Percentiles rank a stretch among this genome's conserved stretches.
Conservation (phyloP, 2,113 vertebrate genomes). For the Corythoichthys haematopterus region DNA sequence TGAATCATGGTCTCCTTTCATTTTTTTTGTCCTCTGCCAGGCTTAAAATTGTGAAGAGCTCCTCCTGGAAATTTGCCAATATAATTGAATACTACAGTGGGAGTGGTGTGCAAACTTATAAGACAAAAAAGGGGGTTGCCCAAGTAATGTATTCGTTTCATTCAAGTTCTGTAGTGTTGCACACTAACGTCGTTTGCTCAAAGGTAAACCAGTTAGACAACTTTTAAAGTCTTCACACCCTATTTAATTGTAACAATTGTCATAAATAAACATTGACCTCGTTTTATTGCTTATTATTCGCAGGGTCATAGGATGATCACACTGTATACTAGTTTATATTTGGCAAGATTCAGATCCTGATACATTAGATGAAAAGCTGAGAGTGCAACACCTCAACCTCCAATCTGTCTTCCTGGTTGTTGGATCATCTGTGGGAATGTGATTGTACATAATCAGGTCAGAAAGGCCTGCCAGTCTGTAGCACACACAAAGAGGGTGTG, state of each 20-base stretch:
- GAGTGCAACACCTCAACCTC: not conserved
- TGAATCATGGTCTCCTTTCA: not conserved
- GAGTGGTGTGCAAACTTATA: not conserved
- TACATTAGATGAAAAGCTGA: too few species aligned
- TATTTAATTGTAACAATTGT: not conserved
- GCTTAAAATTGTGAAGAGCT: not conserved
- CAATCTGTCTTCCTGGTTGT: not conserved
- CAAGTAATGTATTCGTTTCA: not conserved
- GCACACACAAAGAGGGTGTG: too few species aligned
- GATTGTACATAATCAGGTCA: too few species aligned
- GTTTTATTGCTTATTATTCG: not conserved
- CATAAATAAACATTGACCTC: not conserved
- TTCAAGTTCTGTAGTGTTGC: not conserved
- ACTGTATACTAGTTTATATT: too few species aligned
- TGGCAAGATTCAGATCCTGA: too few species aligned
- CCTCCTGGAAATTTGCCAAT: conserved; percentile 3
- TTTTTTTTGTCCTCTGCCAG: not conserved
- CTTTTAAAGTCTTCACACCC: not conserved
- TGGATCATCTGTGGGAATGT: not conserved
- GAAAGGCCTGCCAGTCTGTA: not conserved
- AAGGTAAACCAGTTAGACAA: not conserved
- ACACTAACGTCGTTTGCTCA: not conserved
- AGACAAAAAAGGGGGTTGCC: not conserved
- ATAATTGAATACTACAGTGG: not conserved
- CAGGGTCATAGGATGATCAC: not conserved